A percentile compares a stretch with the other conserved stretches of the same genome.
Conservation (phyloP, 2,888 invertebrate species). For the Thereva unica region DNA sequence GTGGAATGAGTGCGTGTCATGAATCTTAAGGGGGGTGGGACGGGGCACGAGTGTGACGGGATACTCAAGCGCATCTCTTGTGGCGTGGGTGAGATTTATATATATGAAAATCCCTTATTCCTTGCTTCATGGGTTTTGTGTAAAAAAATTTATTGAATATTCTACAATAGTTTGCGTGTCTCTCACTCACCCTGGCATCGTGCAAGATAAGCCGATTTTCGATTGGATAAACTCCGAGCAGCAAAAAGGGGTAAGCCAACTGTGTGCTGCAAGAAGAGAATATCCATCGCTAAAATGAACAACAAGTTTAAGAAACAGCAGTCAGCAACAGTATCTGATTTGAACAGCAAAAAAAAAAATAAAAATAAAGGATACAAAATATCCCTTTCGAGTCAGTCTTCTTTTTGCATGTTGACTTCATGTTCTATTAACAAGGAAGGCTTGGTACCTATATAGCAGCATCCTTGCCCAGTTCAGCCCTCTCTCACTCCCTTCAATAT, state of each 20-base stretch:
- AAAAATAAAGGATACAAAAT: background rate
- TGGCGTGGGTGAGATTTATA: too few species aligned
- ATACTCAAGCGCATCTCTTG: too few species aligned
- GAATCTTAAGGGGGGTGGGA: constrained; percentile 2
- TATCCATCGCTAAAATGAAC: background rate
- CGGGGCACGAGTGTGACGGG: too few species aligned
- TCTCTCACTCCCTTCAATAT: constrained; percentile 23
- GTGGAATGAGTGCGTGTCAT: constrained; percentile 7
- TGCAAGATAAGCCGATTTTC: too few species aligned
- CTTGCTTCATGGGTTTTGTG: too few species aligned
- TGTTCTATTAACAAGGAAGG: constrained; percentile 38
- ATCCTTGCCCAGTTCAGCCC: constrained; percentile 23
- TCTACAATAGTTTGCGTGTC: too few species aligned
- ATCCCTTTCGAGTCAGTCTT: background rate
- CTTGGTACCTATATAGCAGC: constrained; percentile 32
- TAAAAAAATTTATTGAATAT: too few species aligned
- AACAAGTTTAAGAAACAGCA: constrained; percentile 9
- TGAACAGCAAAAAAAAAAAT: background rate
- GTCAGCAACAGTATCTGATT: constrained; percentile 28
- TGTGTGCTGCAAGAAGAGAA: background rate
- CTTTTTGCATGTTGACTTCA: constrained; percentile 26
- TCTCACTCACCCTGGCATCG: too few species aligned
- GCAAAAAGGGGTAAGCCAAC: background rate
- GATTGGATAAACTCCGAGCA: background rate
- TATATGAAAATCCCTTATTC: too few species aligned